These are phyloP conservation scores for Mormoops blainvillei DNA, from an alignment of 2,113 vertebrate species.

Conservation along the genomic window DNA sequence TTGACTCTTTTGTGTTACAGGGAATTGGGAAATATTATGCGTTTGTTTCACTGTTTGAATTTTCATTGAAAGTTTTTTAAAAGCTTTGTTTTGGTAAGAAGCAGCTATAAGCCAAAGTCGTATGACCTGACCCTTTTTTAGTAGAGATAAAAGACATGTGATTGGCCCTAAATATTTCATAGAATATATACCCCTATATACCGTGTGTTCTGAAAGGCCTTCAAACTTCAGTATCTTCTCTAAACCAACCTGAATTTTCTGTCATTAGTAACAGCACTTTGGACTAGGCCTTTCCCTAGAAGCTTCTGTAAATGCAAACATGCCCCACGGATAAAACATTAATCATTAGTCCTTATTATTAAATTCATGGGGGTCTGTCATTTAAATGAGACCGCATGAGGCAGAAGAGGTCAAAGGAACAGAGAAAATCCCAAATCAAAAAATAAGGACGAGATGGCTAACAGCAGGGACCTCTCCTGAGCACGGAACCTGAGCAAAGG, in stretches of 20 bases:
- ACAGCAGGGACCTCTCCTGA: neutral
- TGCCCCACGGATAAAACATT: neutral
- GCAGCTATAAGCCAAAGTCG: neutral
- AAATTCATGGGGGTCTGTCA: neutral
- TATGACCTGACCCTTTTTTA: neutral
- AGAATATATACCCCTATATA: neutral
- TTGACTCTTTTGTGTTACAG: neutral
- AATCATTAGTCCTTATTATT: neutral
- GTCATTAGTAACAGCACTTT: neutral
- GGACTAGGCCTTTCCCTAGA: neutral
- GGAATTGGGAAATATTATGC: neutral
- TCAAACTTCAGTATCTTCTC: neutral
- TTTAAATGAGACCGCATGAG: neutral
- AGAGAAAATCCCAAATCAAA: neutral
- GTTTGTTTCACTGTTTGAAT: neutral
- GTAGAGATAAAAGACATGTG: neutral
- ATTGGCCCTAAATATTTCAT: neutral
- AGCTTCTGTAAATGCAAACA: neutral
- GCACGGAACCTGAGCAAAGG: neutral
- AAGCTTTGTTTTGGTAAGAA: neutral
- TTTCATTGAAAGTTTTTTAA: neutral
- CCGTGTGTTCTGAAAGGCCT: neutral
- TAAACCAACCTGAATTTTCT: neutral
- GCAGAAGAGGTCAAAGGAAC: neutral
- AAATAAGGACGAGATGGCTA: neutral